These are phyloP conservation scores for Prolemur simus DNA, from an alignment of 2,113 vertebrate species.

Conservation along the genomic window DNA sequence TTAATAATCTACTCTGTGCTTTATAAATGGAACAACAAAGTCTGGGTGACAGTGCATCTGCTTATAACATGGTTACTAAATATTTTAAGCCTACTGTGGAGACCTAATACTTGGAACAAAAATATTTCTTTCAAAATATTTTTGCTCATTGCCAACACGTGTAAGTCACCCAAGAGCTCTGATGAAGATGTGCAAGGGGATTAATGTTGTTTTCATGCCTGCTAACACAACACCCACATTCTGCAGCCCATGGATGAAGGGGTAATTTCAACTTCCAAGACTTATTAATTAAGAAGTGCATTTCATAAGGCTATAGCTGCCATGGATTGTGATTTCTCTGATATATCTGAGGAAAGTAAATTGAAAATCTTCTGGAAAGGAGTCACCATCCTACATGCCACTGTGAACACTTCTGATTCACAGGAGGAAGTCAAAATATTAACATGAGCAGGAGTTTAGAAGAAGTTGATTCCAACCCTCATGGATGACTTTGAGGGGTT, in stretches of 20 bases:
- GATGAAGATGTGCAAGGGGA: background rate
- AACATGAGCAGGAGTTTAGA: background rate
- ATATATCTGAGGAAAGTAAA: too few relatives aligned
- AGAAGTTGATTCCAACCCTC: background rate
- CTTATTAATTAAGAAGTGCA: background rate
- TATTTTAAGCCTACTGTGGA: background rate
- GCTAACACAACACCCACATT: background rate
- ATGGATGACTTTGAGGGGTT: background rate
- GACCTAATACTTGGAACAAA: background rate
- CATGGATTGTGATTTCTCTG: too few relatives aligned
- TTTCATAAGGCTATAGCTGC: background rate
- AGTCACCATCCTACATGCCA: background rate
- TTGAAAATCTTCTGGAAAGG: background rate
- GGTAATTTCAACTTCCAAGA: background rate
- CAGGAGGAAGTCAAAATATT: background rate
- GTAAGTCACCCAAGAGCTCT: background rate
- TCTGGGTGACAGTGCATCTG: background rate
- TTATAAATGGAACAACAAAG: background rate
- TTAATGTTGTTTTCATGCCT: background rate
- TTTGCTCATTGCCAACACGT: background rate
- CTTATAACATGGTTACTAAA: background rate
- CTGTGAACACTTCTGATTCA: too few relatives aligned
- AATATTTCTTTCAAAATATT: background rate
- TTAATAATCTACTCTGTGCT: background rate
- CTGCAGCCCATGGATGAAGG: background rate